Evolutionary conservation across 2,113 vertebrate genomes (phyloP), one percentile per base, ranked within the genome.

Genomic region (Ellobius talpinus): DNA sequence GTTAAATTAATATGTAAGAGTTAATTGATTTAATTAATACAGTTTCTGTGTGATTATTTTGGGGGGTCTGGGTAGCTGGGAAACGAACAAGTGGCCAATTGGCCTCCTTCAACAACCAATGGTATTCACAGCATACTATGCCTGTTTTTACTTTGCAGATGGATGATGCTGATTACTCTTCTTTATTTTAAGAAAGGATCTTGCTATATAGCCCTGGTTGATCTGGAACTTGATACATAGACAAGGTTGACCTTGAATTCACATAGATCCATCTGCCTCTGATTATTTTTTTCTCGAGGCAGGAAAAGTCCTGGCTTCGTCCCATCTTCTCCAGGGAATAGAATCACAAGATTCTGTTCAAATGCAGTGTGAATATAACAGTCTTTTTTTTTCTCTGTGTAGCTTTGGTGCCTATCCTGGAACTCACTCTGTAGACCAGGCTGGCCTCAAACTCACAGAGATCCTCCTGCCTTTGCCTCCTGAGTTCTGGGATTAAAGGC

Each of bases 261-360:
- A 50, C 13, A 31, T 14, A 50, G 74, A 26, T 77, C 7, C 26
- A 50, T 13, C 45, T 77, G 45, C 45, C 45, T 47, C 45, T 26
- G 68, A 14, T 70, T 70, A 70, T 17, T 77, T 24, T 63, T 90
- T 92, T 90, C 50, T 85, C 74, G 16, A 66, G 63, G 72, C 65
- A 65, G 76, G 63, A 90, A 74, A 73, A 79, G 16, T 68, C 23
- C 4, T 66, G 16, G 33, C 5, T 55, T 91, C 61, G 42, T 91
- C 33, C 17, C 61, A 26, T 55, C 23, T 74, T 66, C 50, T 70
- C 82, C 12, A 29, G n/a, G 5, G 55, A 91, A 76, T 6, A 50
- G 47, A 85, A 89, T 86, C 58, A 63, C 82, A 45, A 89, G 89
- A 93, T 79, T 66, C 45, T 36, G 63, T 89, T 50, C 73, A 87